Base-by-base conservation (phyloP, 2,797 vertebrate genomes). In the Rhincodon typus region DNA sequence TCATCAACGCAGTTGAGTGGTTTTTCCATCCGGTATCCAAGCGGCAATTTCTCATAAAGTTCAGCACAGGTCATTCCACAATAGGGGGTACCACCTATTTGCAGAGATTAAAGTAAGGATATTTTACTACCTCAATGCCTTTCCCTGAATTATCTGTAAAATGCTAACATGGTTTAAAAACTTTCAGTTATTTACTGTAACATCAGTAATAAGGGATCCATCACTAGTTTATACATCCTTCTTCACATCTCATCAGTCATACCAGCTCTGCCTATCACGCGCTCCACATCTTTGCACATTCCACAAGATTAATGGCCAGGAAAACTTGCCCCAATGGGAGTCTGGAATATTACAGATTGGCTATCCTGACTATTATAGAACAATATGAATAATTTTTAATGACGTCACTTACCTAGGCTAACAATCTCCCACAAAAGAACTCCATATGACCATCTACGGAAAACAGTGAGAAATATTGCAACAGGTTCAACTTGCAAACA, bases 381-480 rank as follows among this genome's bases (percentile, higher is more conserved):
- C 38, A 53, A 69, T 19, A 42, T 42, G 82, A 95, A 67, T 87
- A 38, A 70, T 74, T 12, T 38, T 15, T 25, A 34, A 95, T 67
- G 6, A 25, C 1, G 53, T 50, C 96, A 98, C 98, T 97, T 95
- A 98, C 98, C 98, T 97, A 98, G 97, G 96, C 98, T 98, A 94
- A 98, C 98, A n/a, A 98, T 98, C 97, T 98, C 98, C 98, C 98
- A 98, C 2, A 98, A 96, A 8, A 98, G 97, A 90, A 98, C 98
- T 13, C 98, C 98, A 0, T 98, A 98, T 23, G 98, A 98, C 98
- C 98, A 98, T 69, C 98, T 98, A 97, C 74, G 97, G 96, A 96
- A 96, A 77, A 95, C 42, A 91, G 46, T 21, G 27, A 94, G 38
- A 94, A 19, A 94, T 70, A 23, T 77, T 57, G 46, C 34, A 77